phyloP scores from a whole-genome alignment of 2,888 invertebrate genomes.

The Drosophila setosimentum region DNA sequence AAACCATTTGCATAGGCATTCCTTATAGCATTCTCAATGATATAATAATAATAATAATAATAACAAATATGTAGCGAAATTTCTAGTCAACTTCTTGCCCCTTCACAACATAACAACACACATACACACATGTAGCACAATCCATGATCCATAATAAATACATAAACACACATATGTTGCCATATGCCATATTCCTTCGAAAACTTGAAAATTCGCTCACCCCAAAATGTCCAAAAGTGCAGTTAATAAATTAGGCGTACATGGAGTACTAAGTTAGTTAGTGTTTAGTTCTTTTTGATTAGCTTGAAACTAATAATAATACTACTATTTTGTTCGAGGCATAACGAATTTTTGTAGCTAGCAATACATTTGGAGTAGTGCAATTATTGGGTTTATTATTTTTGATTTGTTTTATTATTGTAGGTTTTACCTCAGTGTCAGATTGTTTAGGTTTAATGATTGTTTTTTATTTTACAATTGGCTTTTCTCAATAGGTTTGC shows the following conservation, averaged over 20 bases:
- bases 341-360: slow-evolving; percentile 60
- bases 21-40: slow-evolving; percentile 54
- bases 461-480: background rate
- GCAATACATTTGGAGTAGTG: slow-evolving; percentile 58
- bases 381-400: slow-evolving; percentile 64
- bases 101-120: slow-evolving; percentile 23
- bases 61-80: slow-evolving; percentile 67
- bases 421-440: slow-evolving; percentile 52
- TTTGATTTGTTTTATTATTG: slow-evolving; percentile 28
- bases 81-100: slow-evolving; percentile 84
- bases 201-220: slow-evolving; percentile 60
- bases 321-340: slow-evolving; percentile 26
- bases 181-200: slow-evolving; percentile 27
- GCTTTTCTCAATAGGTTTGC: slow-evolving; percentile 11
- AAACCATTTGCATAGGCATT: slow-evolving; percentile 43
- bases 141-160: slow-evolving; percentile 23
- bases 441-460: slow-evolving; percentile 17
- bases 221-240: slow-evolving; percentile 25
- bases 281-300: slow-evolving; percentile 1
- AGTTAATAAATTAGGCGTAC: slow-evolving; percentile 24
- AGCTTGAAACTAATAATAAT: slow-evolving; percentile 14
- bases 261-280: slow-evolving; percentile 10
- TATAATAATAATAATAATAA: slow-evolving; percentile 43
- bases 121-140: slow-evolving; percentile 21
- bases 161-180: slow-evolving; percentile 7